A percentile compares a stretch with the other conserved stretches of the same genome.
Evolutionary conservation across 2,888 invertebrate species (phyloP).

Genomic region (Scelioninae gen. 1): DNA sequence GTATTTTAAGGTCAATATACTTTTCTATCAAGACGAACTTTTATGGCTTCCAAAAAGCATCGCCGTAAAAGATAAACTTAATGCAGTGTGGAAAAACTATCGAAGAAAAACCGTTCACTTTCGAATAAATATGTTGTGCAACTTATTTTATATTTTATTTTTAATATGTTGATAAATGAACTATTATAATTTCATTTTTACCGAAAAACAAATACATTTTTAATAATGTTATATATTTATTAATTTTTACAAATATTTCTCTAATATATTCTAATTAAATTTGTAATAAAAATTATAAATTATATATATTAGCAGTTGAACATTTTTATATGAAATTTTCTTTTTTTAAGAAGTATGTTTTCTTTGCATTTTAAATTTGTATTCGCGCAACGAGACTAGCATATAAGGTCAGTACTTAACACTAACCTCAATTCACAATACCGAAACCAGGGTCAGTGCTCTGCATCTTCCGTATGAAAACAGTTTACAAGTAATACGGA

Average conservation of each 20-base stretch:
- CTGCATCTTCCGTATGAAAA: constrained; percentile 34
- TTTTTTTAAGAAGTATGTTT: background rate
- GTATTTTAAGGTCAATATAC: constrained; percentile 36
- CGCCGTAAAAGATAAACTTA: background rate
- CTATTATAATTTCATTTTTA: too few relatives aligned
- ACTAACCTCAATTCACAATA: constrained; percentile 37
- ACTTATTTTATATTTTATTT: too few relatives aligned
- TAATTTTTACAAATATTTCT: too few relatives aligned
- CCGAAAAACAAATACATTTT: too few relatives aligned
- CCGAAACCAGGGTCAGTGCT: constrained; percentile 58
- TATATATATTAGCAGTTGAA: too few relatives aligned
- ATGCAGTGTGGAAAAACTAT: too few relatives aligned
- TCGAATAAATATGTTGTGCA: too few relatives aligned
- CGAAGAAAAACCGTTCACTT: constrained; percentile 1
- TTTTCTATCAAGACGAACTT: constrained; percentile 4
- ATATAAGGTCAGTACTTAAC: constrained; percentile 21
- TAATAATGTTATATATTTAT: too few relatives aligned
- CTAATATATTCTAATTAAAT: too few relatives aligned
- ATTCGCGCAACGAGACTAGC: background rate
- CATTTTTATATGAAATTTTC: background rate
- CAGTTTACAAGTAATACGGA: constrained; percentile 47
- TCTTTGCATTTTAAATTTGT: background rate
- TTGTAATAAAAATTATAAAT: too few relatives aligned
- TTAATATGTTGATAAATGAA: too few relatives aligned
- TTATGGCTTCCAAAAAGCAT: background rate